phyloP scores from a whole-genome alignment of 2,113 vertebrate genomes.

The Probosciger aterrimus region DNA sequence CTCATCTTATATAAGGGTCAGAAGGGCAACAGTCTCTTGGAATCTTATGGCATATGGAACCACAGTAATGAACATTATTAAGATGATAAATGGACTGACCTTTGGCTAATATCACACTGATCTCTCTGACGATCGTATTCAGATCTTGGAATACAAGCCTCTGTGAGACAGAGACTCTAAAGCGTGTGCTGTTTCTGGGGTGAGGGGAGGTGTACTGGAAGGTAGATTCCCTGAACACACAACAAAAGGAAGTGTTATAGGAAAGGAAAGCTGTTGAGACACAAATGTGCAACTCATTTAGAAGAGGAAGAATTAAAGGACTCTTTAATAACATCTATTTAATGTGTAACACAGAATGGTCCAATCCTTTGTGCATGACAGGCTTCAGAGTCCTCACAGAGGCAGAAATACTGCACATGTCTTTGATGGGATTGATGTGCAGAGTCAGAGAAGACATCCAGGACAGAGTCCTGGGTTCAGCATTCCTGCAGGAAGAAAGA shows the following conservation, averaged over 20 bases:
- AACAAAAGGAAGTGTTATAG: not conserved
- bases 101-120: slow-evolving; percentile 36
- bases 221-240: not conserved
- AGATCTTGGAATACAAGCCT: not conserved
- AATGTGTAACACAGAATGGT: not conserved
- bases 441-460: not conserved
- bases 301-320: not conserved
- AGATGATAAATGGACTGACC: slow-evolving; percentile 34
- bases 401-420: not conserved
- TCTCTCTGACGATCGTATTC: not conserved
- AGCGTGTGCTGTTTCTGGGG: not conserved
- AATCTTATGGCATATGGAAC: not conserved
- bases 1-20: not conserved
- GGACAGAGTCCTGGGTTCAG: not conserved
- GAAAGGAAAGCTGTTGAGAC: not conserved
- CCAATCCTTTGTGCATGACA: not conserved
- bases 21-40: not conserved
- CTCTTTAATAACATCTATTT: not conserved
- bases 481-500: not conserved
- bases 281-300: not conserved
- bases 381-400: not conserved
- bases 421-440: not conserved
- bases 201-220: not conserved
- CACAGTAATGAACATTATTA: not conserved
- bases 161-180: not conserved